Conservation (phyloP, 2,797 vertebrate species). For the Paedocypris micromegethes region DNA sequence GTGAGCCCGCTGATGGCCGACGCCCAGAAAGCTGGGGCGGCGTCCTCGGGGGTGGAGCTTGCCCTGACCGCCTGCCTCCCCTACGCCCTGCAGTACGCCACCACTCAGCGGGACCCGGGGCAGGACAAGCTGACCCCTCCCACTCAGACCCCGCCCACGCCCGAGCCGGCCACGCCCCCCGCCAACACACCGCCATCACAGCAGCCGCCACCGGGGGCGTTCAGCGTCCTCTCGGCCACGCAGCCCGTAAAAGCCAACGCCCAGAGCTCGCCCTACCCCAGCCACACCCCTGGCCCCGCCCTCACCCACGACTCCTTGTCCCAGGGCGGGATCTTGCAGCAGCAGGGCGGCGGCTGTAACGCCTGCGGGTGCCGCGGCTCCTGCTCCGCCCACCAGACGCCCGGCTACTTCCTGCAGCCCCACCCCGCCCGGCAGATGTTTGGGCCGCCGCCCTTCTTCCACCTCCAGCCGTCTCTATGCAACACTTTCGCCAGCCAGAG, state of each 20-base stretch:
- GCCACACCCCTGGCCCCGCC: slow-evolving; percentile 53
- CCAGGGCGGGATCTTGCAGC: slow-evolving; percentile 54
- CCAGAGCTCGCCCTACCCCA: slow-evolving; percentile 20
- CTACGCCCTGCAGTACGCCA: slow-evolving; percentile 67
- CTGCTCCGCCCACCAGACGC: slow-evolving; percentile 61
- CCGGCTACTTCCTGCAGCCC: slow-evolving; percentile 74
- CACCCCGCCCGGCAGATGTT: slow-evolving; percentile 77
- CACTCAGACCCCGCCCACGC: slow-evolving; percentile 53
- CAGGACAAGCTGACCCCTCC: slow-evolving; percentile 65
- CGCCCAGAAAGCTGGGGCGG: slow-evolving; percentile 57
- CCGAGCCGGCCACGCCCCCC: slow-evolving; percentile 65
- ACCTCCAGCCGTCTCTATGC: slow-evolving; percentile 74
- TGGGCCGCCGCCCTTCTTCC: slow-evolving; percentile 69
- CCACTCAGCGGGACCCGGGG: slow-evolving; percentile 63
- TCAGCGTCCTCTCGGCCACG: slow-evolving; percentile 66
- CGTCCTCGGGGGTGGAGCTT: slow-evolving; percentile 57
- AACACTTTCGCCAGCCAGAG: slow-evolving; percentile 77
- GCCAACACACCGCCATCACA: slow-evolving; percentile 59
- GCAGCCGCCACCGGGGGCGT: slow-evolving; percentile 62
- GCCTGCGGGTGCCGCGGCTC: slow-evolving; percentile 79
- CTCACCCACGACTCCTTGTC: slow-evolving; percentile 70
- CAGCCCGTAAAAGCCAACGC: slow-evolving; percentile 65
- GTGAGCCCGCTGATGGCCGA: slow-evolving; percentile 46
- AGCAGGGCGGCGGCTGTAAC: slow-evolving; percentile 70
- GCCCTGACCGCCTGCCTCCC: slow-evolving; percentile 70